Evolutionary conservation across 2,888 invertebrate species (phyloP).

Genomic region (Leucophora obtusa): DNA sequence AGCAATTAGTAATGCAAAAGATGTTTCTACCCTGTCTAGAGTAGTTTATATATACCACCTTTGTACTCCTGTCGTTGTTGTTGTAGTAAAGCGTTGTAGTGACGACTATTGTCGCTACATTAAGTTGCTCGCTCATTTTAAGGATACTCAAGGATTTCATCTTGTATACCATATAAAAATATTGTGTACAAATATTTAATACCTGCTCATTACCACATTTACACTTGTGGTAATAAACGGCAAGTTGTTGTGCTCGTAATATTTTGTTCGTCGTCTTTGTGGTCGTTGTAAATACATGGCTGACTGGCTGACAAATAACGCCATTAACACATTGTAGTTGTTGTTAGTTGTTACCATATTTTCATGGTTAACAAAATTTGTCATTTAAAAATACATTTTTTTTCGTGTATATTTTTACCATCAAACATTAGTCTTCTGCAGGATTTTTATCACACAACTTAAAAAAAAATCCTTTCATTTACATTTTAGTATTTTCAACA

Average conservation of each 20-base stretch:
- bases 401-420: conserved; percentile 15
- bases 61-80: not conserved
- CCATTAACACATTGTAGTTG: conserved; percentile 41
- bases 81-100: not conserved
- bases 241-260: not conserved
- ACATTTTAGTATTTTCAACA: not conserved
- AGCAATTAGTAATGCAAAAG: conserved; percentile 24
- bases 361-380: conserved; percentile 43
- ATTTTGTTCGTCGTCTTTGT: conserved; percentile 1
- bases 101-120: not conserved
- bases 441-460: too few species aligned
- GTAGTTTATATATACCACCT: not conserved
- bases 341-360: conserved; percentile 38
- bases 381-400: conserved; percentile 24
- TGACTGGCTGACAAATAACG: conserved; percentile 46
- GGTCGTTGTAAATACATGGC: conserved; percentile 30
- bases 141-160: conserved; percentile 11
- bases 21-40: not conserved
- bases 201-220: conserved; percentile 34
- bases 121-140: not conserved
- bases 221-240: not conserved
- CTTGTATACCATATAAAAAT: not conserved
- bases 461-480: not conserved
- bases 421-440: conserved; percentile 2
- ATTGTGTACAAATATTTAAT: conserved; percentile 24